Conservation (phyloP, 2,797 vertebrate genomes). For the Neostethus bicornis region DNA sequence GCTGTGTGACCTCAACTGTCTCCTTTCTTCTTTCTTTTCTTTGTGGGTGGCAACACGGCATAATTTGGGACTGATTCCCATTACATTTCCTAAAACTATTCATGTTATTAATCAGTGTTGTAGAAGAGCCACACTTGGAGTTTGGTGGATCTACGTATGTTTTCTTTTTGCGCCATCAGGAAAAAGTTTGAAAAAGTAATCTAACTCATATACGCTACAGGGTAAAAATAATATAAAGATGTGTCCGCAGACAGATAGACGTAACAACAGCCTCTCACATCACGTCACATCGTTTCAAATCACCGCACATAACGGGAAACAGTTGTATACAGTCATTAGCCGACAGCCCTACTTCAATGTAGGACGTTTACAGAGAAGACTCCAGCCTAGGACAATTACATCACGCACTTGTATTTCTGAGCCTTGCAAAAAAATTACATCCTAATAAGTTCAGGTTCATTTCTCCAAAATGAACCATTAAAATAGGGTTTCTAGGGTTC, state of each 20-base stretch:
- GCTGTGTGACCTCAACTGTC: constrained; percentile 20
- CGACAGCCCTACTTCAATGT: constrained; percentile 26
- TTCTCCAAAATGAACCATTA: too few relatives aligned
- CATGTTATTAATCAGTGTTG: constrained; percentile 1
- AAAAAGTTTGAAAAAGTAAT: constrained; percentile 13
- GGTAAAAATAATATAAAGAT: constrained; percentile 29
- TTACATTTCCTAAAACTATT: not conserved
- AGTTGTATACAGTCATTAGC: constrained; percentile 45
- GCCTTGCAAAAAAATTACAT: constrained; percentile 52
- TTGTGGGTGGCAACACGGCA: not conserved
- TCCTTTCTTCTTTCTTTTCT: not conserved
- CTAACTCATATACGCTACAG: constrained; percentile 22
- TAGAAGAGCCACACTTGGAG: not conserved
- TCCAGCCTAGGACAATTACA: constrained; percentile 30
- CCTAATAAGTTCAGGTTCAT: constrained; percentile 46
- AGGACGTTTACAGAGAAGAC: constrained; percentile 34
- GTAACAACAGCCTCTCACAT: constrained; percentile 37
- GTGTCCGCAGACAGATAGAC: constrained; percentile 19
- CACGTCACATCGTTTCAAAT: constrained; percentile 48
- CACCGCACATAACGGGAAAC: constrained; percentile 40
- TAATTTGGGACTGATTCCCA: not conserved
- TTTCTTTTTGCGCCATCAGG: not conserved
- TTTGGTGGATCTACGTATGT: not conserved
- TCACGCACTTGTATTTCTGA: constrained; percentile 21
- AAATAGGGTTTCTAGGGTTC: too few relatives aligned